Evolutionary conservation across 2,113 vertebrate species (phyloP).

Genomic region (Talpa occidentalis): DNA sequence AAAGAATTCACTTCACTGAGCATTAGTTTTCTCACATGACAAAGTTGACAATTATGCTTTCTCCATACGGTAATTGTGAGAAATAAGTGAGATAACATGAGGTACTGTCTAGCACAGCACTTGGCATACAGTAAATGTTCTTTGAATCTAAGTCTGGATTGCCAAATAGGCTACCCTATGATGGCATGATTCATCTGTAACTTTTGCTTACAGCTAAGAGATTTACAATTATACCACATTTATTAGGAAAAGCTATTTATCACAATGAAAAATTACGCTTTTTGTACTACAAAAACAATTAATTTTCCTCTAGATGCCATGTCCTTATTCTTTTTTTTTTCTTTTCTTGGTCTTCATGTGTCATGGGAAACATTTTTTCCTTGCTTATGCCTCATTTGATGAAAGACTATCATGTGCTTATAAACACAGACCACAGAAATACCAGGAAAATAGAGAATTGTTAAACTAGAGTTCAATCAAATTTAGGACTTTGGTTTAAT

Average conservation of each 20-base stretch:
- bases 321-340: neutral
- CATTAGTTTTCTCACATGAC: neutral
- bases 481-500: neutral
- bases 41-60: neutral
- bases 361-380: neutral
- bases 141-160: slow-evolving; percentile 46
- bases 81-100: slow-evolving; percentile 14
- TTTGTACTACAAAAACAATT: slow-evolving; percentile 39
- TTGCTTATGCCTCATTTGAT: slow-evolving; percentile 26
- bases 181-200: slow-evolving; percentile 50
- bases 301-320: slow-evolving; percentile 33
- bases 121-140: slow-evolving; percentile 47
- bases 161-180: neutral
- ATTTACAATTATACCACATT: slow-evolving; percentile 42
- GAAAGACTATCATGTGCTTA: neutral
- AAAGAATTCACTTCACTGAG: slow-evolving; percentile 36
- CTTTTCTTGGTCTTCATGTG: slow-evolving; percentile 26
- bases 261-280: neutral
- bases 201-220: slow-evolving; percentile 53
- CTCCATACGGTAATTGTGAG: neutral
- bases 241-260: slow-evolving; percentile 52
- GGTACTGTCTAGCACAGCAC: neutral
- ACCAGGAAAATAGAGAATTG: slow-evolving; percentile 1
- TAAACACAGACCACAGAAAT: neutral
- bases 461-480: neutral